Conservation (phyloP, 2,797 vertebrate species). For the Adrianichthys oophorus region DNA sequence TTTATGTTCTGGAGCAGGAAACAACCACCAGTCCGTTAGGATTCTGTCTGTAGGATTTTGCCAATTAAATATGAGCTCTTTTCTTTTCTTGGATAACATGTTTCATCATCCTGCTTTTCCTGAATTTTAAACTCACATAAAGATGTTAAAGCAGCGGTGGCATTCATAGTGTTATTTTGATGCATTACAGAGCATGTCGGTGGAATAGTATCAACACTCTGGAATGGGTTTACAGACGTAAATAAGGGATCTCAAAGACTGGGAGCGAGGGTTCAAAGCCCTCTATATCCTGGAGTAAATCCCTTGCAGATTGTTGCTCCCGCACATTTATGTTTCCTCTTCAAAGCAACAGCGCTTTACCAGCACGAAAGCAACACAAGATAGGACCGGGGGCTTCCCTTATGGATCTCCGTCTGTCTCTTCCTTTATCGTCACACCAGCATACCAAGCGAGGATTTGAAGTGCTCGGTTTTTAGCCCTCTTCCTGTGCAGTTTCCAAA, state of each 20-base stretch:
- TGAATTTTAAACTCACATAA: slow-evolving; percentile 9
- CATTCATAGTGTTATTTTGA: slow-evolving; percentile 27
- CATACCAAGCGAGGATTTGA: slow-evolving; percentile 58
- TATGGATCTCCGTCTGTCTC: slow-evolving; percentile 63
- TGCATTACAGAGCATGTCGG: slow-evolving; percentile 27
- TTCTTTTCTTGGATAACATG: not conserved
- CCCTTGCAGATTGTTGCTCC: slow-evolving; percentile 72
- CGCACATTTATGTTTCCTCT: slow-evolving; percentile 64
- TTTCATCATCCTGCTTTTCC: not conserved
- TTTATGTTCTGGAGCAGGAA: too few relatives aligned
- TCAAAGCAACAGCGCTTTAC: slow-evolving; percentile 62
- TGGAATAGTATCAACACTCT: slow-evolving; percentile 58
- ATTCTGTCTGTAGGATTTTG: not conserved
- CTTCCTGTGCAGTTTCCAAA: slow-evolving; percentile 64
- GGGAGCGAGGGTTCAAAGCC: slow-evolving; percentile 61
- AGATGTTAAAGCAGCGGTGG: slow-evolving; percentile 4
- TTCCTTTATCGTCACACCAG: slow-evolving; percentile 71
- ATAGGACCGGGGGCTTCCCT: slow-evolving; percentile 66
- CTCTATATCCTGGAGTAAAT: slow-evolving; percentile 64
- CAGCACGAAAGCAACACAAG: slow-evolving; percentile 70
- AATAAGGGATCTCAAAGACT: slow-evolving; percentile 65
- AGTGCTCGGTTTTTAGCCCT: slow-evolving; percentile 54
- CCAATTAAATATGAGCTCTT: not conserved
- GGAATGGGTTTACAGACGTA: slow-evolving; percentile 56
- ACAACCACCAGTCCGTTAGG: too few relatives aligned